Base-by-base conservation (phyloP, 30 jellyfish, hydroid and myxozoan species). In the Chrysaora quinquecirrha region DNA sequence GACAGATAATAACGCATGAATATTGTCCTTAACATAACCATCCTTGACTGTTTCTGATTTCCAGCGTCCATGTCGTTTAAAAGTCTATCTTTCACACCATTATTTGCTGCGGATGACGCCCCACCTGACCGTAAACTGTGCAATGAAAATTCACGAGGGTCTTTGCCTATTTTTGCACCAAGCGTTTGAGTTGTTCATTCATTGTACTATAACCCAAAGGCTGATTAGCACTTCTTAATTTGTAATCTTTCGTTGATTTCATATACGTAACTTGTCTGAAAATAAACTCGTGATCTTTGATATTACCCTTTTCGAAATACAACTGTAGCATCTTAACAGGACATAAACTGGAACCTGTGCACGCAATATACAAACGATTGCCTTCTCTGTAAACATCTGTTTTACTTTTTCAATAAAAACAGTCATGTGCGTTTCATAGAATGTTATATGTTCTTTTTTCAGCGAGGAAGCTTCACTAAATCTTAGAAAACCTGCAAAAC, bases 111-210 rank as follows among this genome's bases (percentile, higher is more conserved):
- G 9, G 23, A 9, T n/a, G 72, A 4, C 9, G 72, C 72, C 6
- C 72, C 72, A 60, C 72, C 72, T n/a, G 72, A 60, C 32, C 72
- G 10, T 20, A 60, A 60, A 25, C 72, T 60, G 72, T 60, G 72
- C 22, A 60, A 20, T 9, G 32, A 21, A 20, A 6, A 60, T 21
- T 60, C 32, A 6, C 11, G 9, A 9, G 10, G 11, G 10, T 60
- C 32, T 25, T n/a, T n/a, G 6, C 72, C 72, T 6, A 60, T 60
- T 60, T 25, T 21, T 22, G 22, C 32, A 60, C 22, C 72, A 20
- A 4, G 10, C n/a, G 19, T 12, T 25, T 60, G 22, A 21, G 58
- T 9, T 43, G 9, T 6, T 43, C 58, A 9, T 43, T 43, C 58
- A 43, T 43, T 43, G 58, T 6, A 60, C 32, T 4, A 25, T 60